phyloP scores from a whole-genome alignment of 2,113 vertebrate genomes.

The Pyrgilauda ruficollis region DNA sequence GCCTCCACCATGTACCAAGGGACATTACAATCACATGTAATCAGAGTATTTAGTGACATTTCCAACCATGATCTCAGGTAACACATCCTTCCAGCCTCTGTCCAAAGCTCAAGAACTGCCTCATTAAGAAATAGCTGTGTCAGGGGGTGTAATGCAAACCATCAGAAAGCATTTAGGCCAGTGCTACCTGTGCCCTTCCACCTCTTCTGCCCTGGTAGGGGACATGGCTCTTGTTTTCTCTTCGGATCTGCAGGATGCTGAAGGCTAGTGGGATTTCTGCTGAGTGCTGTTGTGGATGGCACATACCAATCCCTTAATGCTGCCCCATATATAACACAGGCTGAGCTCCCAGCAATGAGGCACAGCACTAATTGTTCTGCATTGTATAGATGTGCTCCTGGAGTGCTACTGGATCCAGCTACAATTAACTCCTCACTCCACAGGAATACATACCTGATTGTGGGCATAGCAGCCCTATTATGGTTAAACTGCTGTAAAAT shows the following conservation, averaged over 20 bases:
- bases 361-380: neutral
- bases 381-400: neutral
- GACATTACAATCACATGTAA: neutral
- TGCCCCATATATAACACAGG: neutral
- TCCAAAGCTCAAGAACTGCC: neutral
- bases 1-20: neutral
- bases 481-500: neutral
- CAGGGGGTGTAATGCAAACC: neutral
- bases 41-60: neutral
- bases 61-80: neutral
- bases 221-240: neutral
- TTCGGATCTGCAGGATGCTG: neutral
- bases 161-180: neutral
- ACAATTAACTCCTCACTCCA: neutral
- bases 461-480: neutral
- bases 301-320: neutral
- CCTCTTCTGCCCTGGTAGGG: neutral
- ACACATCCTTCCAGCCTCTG: neutral
- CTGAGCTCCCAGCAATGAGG: neutral
- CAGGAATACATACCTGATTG: neutral
- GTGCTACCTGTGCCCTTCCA: neutral
- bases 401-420: neutral
- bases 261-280: neutral
- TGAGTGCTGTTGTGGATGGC: neutral
- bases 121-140: neutral